Conservation (phyloP, 1,140 invertebrate genomes). For the Saccostrea glomerata region DNA sequence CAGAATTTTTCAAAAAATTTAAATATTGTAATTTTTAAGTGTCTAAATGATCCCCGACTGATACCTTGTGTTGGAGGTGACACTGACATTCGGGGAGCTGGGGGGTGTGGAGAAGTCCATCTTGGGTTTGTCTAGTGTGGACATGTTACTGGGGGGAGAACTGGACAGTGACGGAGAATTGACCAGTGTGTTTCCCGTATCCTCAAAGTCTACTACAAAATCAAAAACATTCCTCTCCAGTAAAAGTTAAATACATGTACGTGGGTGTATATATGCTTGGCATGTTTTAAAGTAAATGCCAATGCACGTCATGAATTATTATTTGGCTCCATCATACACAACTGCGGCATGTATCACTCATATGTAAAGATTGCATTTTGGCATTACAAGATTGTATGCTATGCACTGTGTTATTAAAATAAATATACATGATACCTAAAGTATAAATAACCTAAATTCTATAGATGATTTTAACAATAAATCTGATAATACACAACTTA, state of each 20-base stretch:
- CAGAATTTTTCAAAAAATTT: neutral
- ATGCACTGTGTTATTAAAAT: too few relatives aligned
- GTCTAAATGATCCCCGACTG: neutral
- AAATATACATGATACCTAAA: too few relatives aligned
- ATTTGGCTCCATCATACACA: too few relatives aligned
- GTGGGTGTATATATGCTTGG: neutral
- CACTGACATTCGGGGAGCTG: constrained; percentile 80
- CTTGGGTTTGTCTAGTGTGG: constrained; percentile 77
- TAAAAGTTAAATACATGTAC: neutral
- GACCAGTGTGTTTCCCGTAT: constrained; percentile 72
- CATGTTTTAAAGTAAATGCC: neutral
- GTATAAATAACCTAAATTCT: too few relatives aligned
- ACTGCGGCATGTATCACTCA: too few relatives aligned
- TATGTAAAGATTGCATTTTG: too few relatives aligned
- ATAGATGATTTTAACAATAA: neutral
- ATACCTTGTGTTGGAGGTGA: constrained; percentile 18
- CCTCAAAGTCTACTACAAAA: constrained; percentile 89
- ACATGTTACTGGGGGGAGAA: constrained; percentile 80
- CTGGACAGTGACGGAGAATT: constrained; percentile 75
- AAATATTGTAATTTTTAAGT: neutral
- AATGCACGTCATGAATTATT: too few relatives aligned
- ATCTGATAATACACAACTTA: constrained; percentile 44
- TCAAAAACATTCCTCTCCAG: constrained; percentile 4
- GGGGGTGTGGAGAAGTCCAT: constrained; percentile 80
- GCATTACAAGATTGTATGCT: too few relatives aligned